These are phyloP conservation scores for Otolemur garnettii DNA, from an alignment of 2,113 vertebrate genomes.

Conservation along the genomic window DNA sequence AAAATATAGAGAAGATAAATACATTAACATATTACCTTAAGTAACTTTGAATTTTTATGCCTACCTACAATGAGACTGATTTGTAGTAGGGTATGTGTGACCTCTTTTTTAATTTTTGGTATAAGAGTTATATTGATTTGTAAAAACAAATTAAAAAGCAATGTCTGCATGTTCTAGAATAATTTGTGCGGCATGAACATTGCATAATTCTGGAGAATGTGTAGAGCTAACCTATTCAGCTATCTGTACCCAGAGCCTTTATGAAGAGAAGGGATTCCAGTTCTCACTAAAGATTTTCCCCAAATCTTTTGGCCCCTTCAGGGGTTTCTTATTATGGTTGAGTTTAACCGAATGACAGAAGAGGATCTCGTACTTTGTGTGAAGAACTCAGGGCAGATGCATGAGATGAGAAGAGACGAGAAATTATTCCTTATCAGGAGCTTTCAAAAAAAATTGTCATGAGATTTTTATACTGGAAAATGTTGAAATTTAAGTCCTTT, in stretches of 20 bases:
- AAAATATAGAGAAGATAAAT: neutral
- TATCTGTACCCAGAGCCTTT: neutral
- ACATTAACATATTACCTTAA: neutral
- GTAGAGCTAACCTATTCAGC: neutral
- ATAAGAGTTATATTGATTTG: constrained; percentile 5
- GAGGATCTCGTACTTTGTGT: neutral
- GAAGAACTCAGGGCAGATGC: neutral
- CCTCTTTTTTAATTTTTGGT: neutral
- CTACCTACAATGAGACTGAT: neutral
- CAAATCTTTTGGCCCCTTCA: neutral
- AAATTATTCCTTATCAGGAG: neutral
- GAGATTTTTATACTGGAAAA: neutral
- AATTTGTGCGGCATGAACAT: neutral
- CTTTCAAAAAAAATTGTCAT: neutral
- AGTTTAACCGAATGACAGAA: neutral
- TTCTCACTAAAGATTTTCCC: neutral
- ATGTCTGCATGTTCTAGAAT: neutral
- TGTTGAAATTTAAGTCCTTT: constrained; percentile 15
- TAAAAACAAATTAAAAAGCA: neutral
- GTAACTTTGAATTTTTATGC: neutral
- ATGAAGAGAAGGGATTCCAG: neutral
- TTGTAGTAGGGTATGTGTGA: neutral
- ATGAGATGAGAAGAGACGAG: neutral
- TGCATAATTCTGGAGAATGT: neutral
- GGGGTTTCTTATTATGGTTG: neutral